Percentiles rank a stretch among this genome's conserved stretches.
phyloP scores from a whole-genome alignment of 2,113 vertebrate genomes.

The Malurus melanocephalus region DNA sequence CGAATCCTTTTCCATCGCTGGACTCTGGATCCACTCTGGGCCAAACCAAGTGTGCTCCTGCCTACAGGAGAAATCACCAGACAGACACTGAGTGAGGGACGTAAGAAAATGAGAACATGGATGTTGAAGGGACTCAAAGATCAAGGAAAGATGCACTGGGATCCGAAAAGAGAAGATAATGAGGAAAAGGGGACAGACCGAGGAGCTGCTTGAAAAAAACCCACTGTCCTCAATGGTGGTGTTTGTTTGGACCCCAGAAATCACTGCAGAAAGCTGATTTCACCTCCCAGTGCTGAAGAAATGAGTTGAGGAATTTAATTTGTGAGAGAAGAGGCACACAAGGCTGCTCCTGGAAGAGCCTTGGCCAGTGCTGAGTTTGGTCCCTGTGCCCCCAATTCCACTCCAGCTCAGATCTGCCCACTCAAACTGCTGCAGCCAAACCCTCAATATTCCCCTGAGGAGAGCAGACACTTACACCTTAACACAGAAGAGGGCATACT shows the following conservation, averaged over 20 bases:
- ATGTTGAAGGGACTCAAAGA: background rate
- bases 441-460: background rate
- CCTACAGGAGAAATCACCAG: background rate
- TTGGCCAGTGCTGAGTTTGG: fast-evolving
- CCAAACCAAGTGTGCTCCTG: background rate
- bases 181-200: background rate
- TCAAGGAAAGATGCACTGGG: background rate
- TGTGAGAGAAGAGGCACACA: background rate
- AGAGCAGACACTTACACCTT: background rate
- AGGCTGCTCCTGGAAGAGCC: background rate
- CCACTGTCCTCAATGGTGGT: background rate
- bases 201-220: background rate
- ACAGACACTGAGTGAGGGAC: background rate
- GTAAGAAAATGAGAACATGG: background rate
- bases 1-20: background rate
- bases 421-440: background rate
- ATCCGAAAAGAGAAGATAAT: background rate
- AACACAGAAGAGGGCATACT: background rate
- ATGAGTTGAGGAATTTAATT: background rate
- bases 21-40: background rate
- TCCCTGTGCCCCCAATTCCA: background rate
- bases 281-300: background rate
- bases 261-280: background rate
- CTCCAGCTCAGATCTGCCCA: background rate
- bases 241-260: background rate